These are phyloP conservation scores for Prunella fulvescens DNA, from an alignment of 2,113 vertebrate genomes.

Conservation along the genomic window DNA sequence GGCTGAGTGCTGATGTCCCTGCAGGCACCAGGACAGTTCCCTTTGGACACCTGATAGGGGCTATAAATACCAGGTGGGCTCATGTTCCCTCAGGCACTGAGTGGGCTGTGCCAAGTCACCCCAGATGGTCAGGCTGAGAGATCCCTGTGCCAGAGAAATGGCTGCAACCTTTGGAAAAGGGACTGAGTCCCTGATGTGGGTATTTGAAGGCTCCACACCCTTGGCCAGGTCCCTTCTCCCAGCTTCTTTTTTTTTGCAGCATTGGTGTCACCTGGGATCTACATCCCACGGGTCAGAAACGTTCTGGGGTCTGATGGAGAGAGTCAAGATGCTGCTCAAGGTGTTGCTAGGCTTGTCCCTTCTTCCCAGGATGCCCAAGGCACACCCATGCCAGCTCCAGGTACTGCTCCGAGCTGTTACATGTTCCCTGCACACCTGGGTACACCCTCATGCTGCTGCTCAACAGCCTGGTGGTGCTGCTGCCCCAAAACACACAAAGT, in stretches of 20 bases:
- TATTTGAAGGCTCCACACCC: fast-evolving
- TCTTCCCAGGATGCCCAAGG: too few species aligned
- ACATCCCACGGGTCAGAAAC: fast-evolving
- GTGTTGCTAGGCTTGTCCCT: neutral
- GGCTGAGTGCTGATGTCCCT: neutral
- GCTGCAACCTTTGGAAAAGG: neutral
- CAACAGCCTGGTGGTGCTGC: fast-evolving
- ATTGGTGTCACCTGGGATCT: neutral
- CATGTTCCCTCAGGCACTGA: neutral
- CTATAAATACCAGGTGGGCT: neutral
- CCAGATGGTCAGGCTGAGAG: neutral
- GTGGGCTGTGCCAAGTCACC: neutral
- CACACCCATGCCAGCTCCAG: fast-evolving
- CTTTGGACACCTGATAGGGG: fast-evolving
- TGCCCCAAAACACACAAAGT: fast-evolving
- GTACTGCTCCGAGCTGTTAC: neutral
- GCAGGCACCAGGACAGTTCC: neutral
- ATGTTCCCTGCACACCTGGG: fast-evolving
- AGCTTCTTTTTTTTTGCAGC: neutral
- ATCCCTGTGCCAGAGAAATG: neutral
- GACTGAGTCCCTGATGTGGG: fast-evolving
- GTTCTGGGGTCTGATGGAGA: neutral
- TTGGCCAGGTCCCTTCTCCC: neutral
- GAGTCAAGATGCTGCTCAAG: fast-evolving
- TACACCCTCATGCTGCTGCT: fast-evolving